Base-by-base conservation (phyloP, 2,797 vertebrate species). In the Chloroceryle amazona region DNA sequence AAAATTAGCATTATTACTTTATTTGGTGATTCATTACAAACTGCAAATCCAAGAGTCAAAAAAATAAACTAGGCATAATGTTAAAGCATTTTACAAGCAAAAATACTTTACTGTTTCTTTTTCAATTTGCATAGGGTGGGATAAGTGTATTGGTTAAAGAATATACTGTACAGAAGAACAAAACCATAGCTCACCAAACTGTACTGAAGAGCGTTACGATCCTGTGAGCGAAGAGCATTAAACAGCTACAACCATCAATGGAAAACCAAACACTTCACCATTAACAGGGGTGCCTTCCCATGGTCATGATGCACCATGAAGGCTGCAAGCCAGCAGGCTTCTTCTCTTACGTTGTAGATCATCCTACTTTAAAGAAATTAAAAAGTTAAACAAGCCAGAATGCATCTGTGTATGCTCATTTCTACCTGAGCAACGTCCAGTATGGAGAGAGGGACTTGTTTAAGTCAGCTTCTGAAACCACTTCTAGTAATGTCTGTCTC, bases 31-130 rank as follows among this genome's bases (percentile, higher is more conserved):
- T 96, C 86, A 96, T 94, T 98, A 98, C 98, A 98, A 95, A 98
- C 97, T 96, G 93, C 78, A 96, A 98, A 97, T 95, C 86, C 95
- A 97, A 98, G 81, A 96, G 91, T 96, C 83, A 98, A 97, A 98
- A 98, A 98, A 95, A 96, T 73, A 97, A 97, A 97, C 96, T 97
- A 98, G 90, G 90, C 94, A 97, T 74, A 90, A 95, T 93, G 91
- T 97, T 96, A 97, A 97, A 97, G 97, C 98, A 98, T 98, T 98
- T 98, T 98, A 98, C 98, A 98, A 98, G 97, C 98, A 93, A 98
- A 97, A 97, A 97, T 94, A 97, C 92, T 97, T 98, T 96, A 97
- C 95, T 95, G 89, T 96, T 98, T 98, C 93, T 17, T 49, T 97
- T 95, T 93, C 93, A 95, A 83, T 91, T 95, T 95, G 94, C 94